These are phyloP conservation scores for Nematopogon swammerdamellus DNA, from an alignment of 2,888 invertebrate genomes.

Conservation along the genomic window DNA sequence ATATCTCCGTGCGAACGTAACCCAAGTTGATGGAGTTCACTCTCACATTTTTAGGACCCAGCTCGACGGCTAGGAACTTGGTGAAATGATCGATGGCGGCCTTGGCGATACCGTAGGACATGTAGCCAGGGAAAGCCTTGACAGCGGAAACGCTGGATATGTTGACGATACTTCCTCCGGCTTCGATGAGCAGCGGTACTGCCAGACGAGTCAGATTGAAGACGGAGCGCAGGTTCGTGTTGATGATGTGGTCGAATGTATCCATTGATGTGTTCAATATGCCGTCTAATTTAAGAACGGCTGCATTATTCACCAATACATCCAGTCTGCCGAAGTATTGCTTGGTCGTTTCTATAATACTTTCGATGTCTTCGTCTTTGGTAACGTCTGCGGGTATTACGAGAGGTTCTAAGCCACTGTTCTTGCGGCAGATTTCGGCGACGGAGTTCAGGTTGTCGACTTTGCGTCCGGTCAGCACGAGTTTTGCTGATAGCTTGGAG, in stretches of 20 bases:
- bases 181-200: constrained; percentile 69
- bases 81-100: constrained; percentile 87
- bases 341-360: constrained; percentile 61
- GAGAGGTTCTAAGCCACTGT: constrained; percentile 30
- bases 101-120: constrained; percentile 89
- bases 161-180: constrained; percentile 79
- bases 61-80: constrained; percentile 74
- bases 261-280: constrained; percentile 74
- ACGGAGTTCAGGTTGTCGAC: constrained; percentile 6
- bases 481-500: constrained; percentile 9
- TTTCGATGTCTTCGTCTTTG: constrained; percentile 60
- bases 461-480: constrained; percentile 9
- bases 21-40: constrained; percentile 85
- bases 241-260: constrained; percentile 77
- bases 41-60: constrained; percentile 68
- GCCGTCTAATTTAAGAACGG: constrained; percentile 65
- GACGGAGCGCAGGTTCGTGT: constrained; percentile 70
- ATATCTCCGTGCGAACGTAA: constrained; percentile 71
- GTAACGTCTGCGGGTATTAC: constrained; percentile 60
- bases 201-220: constrained; percentile 73
- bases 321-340: constrained; percentile 64
- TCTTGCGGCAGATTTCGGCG: constrained; percentile 9
- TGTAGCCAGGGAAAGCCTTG: constrained; percentile 73
- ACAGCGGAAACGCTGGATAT: constrained; percentile 84
- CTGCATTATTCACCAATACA: constrained; percentile 77